These are phyloP conservation scores for Pteropus alecto DNA, from an alignment of 2,113 vertebrate genomes.

Conservation along the genomic window DNA sequence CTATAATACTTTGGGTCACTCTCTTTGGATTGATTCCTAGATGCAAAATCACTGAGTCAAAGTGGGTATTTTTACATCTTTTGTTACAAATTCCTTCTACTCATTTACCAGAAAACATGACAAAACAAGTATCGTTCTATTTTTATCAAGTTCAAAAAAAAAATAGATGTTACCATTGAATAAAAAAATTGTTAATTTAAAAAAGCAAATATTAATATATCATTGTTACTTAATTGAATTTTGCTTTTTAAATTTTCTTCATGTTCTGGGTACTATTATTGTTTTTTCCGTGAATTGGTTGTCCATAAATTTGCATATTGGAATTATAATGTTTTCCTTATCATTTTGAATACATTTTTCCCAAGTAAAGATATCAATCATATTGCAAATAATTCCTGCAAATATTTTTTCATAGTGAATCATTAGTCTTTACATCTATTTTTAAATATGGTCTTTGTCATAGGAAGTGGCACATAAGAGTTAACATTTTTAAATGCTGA, in stretches of 20 bases:
- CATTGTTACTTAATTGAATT: background rate
- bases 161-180: background rate
- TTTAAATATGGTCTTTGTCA: background rate
- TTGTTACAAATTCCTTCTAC: background rate
- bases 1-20: background rate
- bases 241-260: background rate
- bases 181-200: background rate
- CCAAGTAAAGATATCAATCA: background rate
- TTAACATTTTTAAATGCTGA: background rate
- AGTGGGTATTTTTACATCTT: background rate
- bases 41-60: background rate
- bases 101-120: background rate
- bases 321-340: background rate
- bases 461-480: background rate
- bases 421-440: background rate
- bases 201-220: background rate
- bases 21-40: background rate
- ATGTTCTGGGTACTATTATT: background rate
- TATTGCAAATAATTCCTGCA: background rate
- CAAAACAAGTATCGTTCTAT: background rate
- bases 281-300: background rate
- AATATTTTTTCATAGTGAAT: background rate
- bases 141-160: background rate
- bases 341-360: background rate
- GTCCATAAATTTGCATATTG: background rate